These are phyloP conservation scores for Hemiprocne comata DNA, from an alignment of 2,113 vertebrate genomes.

Conservation along the genomic window DNA sequence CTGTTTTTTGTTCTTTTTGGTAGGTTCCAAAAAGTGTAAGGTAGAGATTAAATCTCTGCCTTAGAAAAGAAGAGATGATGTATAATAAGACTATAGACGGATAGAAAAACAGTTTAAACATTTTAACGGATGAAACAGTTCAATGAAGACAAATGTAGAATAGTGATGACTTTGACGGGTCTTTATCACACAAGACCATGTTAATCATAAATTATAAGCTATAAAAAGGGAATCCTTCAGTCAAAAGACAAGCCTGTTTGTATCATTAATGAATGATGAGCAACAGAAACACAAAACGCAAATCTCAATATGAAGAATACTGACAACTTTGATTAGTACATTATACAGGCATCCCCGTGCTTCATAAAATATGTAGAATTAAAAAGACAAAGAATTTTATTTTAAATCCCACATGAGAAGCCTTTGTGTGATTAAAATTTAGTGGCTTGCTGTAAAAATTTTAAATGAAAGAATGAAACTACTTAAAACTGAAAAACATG, in stretches of 20 bases:
- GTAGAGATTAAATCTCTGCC: not conserved
- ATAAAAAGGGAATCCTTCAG: constrained; percentile 44
- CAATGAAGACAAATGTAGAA: constrained; percentile 58
- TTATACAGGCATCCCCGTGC: not conserved
- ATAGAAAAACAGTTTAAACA: constrained; percentile 17
- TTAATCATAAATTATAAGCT: constrained; percentile 65
- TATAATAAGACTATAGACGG: constrained; percentile 19
- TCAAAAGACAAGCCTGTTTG: constrained; percentile 67
- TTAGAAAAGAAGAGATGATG: constrained; percentile 50
- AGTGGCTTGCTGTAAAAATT: constrained; percentile 2
- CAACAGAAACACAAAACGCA: constrained; percentile 44
- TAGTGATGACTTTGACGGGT: constrained; percentile 66
- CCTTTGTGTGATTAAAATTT: constrained; percentile 27
- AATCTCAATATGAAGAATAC: constrained; percentile 34
- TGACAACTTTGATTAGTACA: constrained; percentile 47
- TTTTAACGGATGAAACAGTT: constrained; percentile 64
- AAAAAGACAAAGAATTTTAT: constrained; percentile 31
- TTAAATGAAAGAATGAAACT: constrained; percentile 10
- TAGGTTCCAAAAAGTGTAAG: constrained; percentile 3
- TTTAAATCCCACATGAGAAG: constrained; percentile 7
- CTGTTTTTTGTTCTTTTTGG: not conserved
- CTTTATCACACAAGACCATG: constrained; percentile 67
- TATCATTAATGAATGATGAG: constrained; percentile 55
- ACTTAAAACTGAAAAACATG: constrained; percentile 14
- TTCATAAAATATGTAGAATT: constrained; percentile 31